Evolutionary conservation across 2,113 vertebrate species (phyloP).

Genomic region (Syrrhaptes paradoxus): DNA sequence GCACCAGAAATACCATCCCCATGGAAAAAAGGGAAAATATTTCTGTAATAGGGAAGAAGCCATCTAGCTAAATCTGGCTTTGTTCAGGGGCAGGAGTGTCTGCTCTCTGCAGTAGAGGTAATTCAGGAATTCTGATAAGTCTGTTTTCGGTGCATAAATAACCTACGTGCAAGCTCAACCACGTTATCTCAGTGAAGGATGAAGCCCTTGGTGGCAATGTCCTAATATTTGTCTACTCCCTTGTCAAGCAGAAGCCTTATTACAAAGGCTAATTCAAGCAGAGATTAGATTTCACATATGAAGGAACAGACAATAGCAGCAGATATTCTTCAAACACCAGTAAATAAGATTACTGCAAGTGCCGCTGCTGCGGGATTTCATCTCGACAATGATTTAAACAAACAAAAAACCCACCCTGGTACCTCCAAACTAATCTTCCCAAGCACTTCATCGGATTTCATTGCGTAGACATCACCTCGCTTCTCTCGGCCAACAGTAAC

Average conservation of each 20-base stretch:
- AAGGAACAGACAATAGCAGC: background rate
- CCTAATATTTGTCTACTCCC: background rate
- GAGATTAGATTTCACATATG: background rate
- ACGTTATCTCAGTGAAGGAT: background rate
- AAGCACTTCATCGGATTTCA: background rate
- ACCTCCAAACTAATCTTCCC: background rate
- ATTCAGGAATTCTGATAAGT: background rate
- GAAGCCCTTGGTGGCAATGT: background rate
- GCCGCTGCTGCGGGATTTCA: background rate
- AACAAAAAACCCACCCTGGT: background rate
- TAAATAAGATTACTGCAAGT: background rate
- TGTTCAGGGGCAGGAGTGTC: background rate
- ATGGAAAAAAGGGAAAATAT: background rate
- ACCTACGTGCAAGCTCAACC: background rate
- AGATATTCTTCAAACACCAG: background rate
- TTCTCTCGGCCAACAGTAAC: background rate
- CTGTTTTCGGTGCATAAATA: background rate
- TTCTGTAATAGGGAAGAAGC: background rate
- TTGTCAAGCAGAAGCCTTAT: slow-evolving; percentile 11
- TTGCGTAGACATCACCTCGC: background rate
- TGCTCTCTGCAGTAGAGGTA: fast-evolving
- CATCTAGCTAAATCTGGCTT: background rate
- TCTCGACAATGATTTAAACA: background rate
- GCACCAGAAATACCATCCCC: background rate
- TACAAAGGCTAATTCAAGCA: slow-evolving; percentile 33